Evolutionary conservation across 2,888 invertebrate species (phyloP), one percentile per base, ranked within the genome.

Genomic region (Sinopyrophorus schimmeli): DNA sequence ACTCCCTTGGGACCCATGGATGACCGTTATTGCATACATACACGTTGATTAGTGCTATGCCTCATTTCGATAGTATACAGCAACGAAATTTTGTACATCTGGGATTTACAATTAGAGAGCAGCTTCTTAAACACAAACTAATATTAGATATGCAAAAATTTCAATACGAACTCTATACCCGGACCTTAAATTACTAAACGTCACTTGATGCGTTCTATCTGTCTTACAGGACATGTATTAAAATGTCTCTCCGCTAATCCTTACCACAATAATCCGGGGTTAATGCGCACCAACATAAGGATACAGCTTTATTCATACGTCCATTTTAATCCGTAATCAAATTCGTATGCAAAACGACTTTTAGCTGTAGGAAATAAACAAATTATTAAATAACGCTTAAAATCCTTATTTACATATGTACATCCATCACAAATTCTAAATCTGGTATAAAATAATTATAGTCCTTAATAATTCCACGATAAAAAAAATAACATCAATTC

Each of bases 1-100:
- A 43, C 18, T 54, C 54, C 42, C 42, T 34, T 35, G 56, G 43
- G 51, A 51, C 51, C 44, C 56, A 54, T 54, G 46, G 54, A 56
- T 56, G 54, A 56, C 56, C 56, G 54, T 54, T 56, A 56, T 56
- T 56, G 56, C 56, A 56, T 56, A 56, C 56, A 49, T 54, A 56
- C 56, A 56, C 51, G 56, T 49, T 49, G 51, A 54, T 52, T 54
- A 56, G 46, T 40, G 51, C 46, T 51, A 46, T 51, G 46, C 51
- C 51, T 51, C 51, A 46, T 51, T 46, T 46, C 51, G 41, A 51
- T 51, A 51, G 51, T 46, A 51, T 46, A 51, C 41, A 46, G 32
- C 32, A 35, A 42, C 35, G 42, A 38, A n/a, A 37, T 47, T 26
- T 39, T 38, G 39, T 44, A 32, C 38, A 43, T 40, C 31, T 32